These are phyloP conservation scores for Ciconia stormi DNA, from an alignment of 2,113 vertebrate genomes.

Conservation along the genomic window DNA sequence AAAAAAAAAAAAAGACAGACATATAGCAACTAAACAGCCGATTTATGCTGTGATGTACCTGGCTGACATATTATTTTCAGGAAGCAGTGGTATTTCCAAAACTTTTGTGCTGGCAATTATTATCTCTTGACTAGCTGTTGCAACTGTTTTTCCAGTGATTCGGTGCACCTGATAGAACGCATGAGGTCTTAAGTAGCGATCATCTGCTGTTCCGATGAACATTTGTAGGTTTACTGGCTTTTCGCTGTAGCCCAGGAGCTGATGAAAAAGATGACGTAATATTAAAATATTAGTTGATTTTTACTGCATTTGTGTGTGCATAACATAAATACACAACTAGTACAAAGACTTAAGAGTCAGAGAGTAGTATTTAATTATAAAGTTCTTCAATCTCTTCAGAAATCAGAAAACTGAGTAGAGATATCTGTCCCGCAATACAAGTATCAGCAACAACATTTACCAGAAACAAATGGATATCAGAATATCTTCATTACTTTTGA, in stretches of 20 bases:
- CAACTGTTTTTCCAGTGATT: constrained; percentile 98
- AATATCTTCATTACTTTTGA: background rate
- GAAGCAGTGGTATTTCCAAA: constrained; percentile 95
- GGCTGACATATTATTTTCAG: constrained; percentile 97
- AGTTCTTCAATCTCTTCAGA: background rate
- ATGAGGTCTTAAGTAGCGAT: constrained; percentile 94
- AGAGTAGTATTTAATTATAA: background rate
- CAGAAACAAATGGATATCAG: background rate
- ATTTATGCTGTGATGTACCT: constrained; percentile 77
- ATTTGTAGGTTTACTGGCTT: constrained; percentile 97
- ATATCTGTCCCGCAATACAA: background rate
- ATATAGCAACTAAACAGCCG: background rate
- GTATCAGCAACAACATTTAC: background rate
- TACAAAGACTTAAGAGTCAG: background rate
- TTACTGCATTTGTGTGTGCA: background rate
- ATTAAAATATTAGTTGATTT: background rate
- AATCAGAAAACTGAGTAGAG: background rate
- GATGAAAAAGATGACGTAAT: background rate
- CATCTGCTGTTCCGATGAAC: constrained; percentile 98
- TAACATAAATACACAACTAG: background rate
- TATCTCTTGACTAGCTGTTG: constrained; percentile 96
- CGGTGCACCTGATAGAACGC: constrained; percentile 99
- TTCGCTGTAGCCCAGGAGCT: constrained; percentile 95
- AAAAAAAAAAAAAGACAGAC: too few relatives aligned
- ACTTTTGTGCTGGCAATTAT: constrained; percentile 94